Evolutionary conservation across 2,797 vertebrate genomes (phyloP).

Genomic region (Agapornis canus): DNA sequence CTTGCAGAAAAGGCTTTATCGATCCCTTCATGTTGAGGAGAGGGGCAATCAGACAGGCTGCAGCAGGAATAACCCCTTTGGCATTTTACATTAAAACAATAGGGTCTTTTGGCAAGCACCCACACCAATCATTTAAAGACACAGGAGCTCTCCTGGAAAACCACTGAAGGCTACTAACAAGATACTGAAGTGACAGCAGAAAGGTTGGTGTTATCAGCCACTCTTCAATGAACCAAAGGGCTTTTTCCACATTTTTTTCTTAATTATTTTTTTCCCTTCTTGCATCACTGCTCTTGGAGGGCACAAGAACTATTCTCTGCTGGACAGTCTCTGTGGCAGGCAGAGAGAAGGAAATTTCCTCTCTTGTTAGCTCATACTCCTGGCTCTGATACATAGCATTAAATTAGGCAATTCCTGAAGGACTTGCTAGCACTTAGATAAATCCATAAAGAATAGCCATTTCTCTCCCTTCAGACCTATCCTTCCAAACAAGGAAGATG

Average conservation of each 20-base stretch:
- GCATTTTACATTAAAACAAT: constrained; percentile 73
- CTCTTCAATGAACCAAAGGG: neutral
- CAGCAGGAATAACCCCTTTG: constrained; percentile 45
- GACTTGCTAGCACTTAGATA: neutral
- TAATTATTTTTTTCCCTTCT: neutral
- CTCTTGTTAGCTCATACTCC: neutral
- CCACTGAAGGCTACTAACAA: neutral
- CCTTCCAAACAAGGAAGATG: neutral
- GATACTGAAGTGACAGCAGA: neutral
- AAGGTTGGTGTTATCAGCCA: constrained; percentile 15
- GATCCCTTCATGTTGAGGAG: constrained; percentile 74
- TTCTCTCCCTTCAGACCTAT: neutral
- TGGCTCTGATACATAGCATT: neutral
- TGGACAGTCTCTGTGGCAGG: neutral
- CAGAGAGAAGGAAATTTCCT: neutral
- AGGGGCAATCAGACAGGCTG: constrained; percentile 57
- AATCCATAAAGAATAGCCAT: neutral
- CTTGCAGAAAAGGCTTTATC: constrained; percentile 85
- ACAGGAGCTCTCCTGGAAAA: neutral
- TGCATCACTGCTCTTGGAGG: neutral
- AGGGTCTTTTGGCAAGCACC: constrained; percentile 62
- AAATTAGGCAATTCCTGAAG: neutral
- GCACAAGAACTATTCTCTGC: neutral
- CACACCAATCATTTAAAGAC: neutral
- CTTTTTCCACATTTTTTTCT: neutral